phyloP scores from a whole-genome alignment of 2,113 vertebrate species.

The Cygnus atratus region DNA sequence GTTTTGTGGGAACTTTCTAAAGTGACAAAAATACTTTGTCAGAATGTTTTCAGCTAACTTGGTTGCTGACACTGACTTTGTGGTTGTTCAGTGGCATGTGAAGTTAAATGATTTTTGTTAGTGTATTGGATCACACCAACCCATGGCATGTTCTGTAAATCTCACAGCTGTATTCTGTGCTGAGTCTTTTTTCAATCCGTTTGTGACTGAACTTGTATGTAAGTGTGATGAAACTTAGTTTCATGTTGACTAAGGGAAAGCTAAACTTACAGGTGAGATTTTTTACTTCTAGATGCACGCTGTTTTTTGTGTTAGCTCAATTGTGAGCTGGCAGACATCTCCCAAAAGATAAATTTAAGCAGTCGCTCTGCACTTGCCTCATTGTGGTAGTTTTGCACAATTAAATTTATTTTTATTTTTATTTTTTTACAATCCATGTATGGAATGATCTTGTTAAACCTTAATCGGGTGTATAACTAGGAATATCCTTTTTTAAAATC shows the following conservation, averaged over 20 bases:
- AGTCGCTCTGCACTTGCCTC: neutral
- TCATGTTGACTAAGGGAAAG: neutral
- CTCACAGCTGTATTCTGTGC: neutral
- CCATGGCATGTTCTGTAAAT: neutral
- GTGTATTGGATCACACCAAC: neutral
- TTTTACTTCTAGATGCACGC: neutral
- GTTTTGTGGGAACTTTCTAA: neutral
- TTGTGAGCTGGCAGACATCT: neutral
- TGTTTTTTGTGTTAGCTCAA: neutral
- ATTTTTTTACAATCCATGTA: neutral
- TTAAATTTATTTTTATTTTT: neutral
- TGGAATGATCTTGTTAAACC: neutral
- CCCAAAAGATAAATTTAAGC: neutral
- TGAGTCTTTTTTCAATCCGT: neutral
- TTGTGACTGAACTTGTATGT: neutral
- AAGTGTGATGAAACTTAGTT: neutral
- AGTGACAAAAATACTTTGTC: neutral
- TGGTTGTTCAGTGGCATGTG: neutral
- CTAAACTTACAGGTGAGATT: neutral
- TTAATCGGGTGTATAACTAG: neutral
- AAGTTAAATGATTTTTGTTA: neutral
- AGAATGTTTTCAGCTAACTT: neutral
- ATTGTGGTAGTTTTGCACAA: neutral
- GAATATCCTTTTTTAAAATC: neutral
- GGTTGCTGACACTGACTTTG: neutral